A percentile compares a stretch with the other conserved stretches of the same genome.
Evolutionary conservation across 2,113 vertebrate species (phyloP).

Genomic region (Colistium nudipinnis): DNA sequence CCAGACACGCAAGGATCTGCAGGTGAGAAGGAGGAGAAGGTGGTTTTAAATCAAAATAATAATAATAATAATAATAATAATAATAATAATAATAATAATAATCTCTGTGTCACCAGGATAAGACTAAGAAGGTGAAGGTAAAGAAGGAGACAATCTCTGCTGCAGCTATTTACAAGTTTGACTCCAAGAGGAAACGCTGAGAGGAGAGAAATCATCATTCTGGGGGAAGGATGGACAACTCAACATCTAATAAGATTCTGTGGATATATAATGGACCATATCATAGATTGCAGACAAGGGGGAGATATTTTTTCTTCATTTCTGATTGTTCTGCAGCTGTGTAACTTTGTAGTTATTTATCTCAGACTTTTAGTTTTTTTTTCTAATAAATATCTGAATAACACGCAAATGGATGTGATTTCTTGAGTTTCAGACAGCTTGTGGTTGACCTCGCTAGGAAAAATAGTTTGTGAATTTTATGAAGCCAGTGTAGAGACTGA

Average conservation of each 20-base stretch:
- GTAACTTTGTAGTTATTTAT: slow-evolving; percentile 60
- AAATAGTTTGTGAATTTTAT: neutral
- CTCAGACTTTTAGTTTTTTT: slow-evolving; percentile 20
- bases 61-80: neutral
- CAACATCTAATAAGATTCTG: neutral
- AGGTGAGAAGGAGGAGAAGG: slow-evolving; percentile 80
- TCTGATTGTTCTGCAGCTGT: neutral
- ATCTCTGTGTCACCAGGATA: slow-evolving; percentile 85
- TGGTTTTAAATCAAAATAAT: neutral
- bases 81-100: slow-evolving; percentile 14
- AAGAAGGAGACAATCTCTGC: slow-evolving; percentile 86
- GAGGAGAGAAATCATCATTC: neutral
- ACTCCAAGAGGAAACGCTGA: slow-evolving; percentile 90
- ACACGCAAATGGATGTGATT: neutral
- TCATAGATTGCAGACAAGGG: neutral
- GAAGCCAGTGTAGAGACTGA: neutral
- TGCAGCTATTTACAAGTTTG: slow-evolving; percentile 94
- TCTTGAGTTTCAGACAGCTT: neutral
- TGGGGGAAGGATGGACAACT: slow-evolving; percentile 4
- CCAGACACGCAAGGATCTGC: slow-evolving; percentile 92
- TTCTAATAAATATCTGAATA: slow-evolving; percentile 45
- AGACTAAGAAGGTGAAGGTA: slow-evolving; percentile 90
- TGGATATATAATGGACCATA: neutral
- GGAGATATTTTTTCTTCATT: neutral
- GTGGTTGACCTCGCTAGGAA: neutral